These are phyloP conservation scores for Semnornis frantzii DNA, from an alignment of 2,113 vertebrate species.

Conservation along the genomic window DNA sequence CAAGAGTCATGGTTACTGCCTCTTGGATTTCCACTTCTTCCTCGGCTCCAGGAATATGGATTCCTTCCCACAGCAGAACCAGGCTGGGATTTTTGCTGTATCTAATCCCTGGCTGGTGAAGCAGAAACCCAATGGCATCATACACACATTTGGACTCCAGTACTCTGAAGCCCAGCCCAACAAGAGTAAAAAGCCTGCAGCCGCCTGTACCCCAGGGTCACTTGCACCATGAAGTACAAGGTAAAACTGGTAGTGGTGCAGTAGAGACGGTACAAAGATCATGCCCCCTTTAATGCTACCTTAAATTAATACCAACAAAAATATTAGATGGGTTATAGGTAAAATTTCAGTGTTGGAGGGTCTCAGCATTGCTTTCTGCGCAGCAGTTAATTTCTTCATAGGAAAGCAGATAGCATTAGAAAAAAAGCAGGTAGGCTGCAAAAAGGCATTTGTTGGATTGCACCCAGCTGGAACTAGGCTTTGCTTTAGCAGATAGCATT, in stretches of 20 bases:
- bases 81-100: not conserved
- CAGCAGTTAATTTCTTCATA: not conserved
- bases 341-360: not conserved
- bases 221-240: not conserved
- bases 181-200: not conserved
- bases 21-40: not conserved
- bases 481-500: not conserved
- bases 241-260: not conserved
- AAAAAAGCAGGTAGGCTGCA: not conserved
- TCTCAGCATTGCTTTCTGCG: not conserved
- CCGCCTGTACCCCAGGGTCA: not conserved
- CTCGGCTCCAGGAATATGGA: not conserved
- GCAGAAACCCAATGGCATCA: not conserved
- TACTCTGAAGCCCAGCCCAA: not conserved
- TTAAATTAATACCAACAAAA: not conserved
- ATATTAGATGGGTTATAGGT: not conserved
- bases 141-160: not conserved
- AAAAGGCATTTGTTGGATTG: not conserved
- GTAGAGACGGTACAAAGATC: not conserved
- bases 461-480: not conserved
- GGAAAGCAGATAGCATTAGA: not conserved
- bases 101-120: not conserved
- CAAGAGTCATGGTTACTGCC: not conserved
- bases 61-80: not conserved
- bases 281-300: not conserved